Evolutionary conservation across 2,113 vertebrate genomes (phyloP).

Genomic region (Gymnogyps californianus): DNA sequence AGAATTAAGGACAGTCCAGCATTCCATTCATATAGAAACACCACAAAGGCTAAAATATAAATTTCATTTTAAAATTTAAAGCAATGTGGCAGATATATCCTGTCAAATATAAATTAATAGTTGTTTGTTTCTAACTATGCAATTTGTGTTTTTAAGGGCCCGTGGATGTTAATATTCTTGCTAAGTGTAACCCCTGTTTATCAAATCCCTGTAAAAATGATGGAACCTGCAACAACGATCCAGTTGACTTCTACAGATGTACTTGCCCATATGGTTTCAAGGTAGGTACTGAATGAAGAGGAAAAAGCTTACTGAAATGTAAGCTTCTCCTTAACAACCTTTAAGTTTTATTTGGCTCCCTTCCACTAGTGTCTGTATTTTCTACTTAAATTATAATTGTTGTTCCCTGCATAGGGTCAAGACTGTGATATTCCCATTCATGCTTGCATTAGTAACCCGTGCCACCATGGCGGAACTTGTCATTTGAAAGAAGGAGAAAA

Average conservation of each 20-base stretch:
- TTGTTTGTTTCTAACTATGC: not conserved
- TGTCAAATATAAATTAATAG: not conserved
- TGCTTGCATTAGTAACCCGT: slow-evolving; percentile 92
- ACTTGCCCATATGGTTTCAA: slow-evolving; percentile 96
- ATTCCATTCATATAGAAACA: not conserved
- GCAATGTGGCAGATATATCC: not conserved
- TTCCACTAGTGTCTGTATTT: not conserved
- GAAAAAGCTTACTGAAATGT: not conserved
- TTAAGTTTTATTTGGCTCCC: not conserved
- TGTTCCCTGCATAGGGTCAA: slow-evolving; percentile 80
- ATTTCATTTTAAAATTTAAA: not conserved
- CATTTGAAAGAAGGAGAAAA: slow-evolving; percentile 93
- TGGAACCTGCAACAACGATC: slow-evolving; percentile 92
- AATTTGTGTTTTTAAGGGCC: slow-evolving; percentile 80
- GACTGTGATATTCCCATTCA: slow-evolving; percentile 94
- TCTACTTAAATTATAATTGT: not conserved
- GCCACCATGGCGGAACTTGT: slow-evolving; percentile 90
- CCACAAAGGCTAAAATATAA: not conserved
- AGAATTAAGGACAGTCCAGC: not conserved
- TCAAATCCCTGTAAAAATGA: slow-evolving; percentile 96
- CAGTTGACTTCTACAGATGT: slow-evolving; percentile 94
- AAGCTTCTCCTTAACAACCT: not conserved
- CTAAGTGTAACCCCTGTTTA: slow-evolving; percentile 96
- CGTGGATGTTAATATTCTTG: slow-evolving; percentile 87
- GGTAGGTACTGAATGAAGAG: slow-evolving; percentile 67